Evolutionary conservation across 2,797 vertebrate species (phyloP).

Genomic region (Cirrhinus molitorella): DNA sequence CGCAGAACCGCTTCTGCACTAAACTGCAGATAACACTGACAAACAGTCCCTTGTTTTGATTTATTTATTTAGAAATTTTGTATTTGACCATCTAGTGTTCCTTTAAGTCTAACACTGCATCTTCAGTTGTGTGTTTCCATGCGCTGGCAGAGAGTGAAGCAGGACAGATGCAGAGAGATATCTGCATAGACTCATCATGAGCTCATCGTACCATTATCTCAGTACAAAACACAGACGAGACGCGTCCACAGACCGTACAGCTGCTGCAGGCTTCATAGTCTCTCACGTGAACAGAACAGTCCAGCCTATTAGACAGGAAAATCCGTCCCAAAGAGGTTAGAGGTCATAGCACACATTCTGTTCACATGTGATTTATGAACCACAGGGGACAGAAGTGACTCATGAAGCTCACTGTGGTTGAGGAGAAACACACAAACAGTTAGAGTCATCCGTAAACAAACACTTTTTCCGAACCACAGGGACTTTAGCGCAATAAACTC

Average conservation of each 20-base stretch:
- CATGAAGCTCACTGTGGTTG: background rate
- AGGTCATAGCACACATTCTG: background rate
- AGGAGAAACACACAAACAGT: background rate
- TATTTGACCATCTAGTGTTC: background rate
- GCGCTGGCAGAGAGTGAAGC: background rate
- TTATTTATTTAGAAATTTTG: background rate
- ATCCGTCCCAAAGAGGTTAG: background rate
- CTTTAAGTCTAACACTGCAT: background rate
- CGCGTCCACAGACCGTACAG: background rate
- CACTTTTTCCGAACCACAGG: background rate
- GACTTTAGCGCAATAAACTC: background rate
- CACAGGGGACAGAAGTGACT: slow-evolving; percentile 14
- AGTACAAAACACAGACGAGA: background rate
- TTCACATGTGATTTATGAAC: background rate
- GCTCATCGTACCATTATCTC: background rate
- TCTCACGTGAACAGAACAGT: background rate
- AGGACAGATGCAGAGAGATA: background rate
- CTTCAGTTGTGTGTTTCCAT: background rate
- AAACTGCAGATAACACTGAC: slow-evolving; percentile 1
- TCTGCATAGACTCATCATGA: background rate
- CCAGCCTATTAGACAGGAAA: background rate
- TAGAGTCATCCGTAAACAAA: slow-evolving; percentile 7
- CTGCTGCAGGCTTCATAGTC: background rate
- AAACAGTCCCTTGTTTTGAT: background rate
- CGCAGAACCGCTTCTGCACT: slow-evolving; percentile 7